Conservation (phyloP, 2,797 vertebrate genomes). For the Trachops cirrhosus region DNA sequence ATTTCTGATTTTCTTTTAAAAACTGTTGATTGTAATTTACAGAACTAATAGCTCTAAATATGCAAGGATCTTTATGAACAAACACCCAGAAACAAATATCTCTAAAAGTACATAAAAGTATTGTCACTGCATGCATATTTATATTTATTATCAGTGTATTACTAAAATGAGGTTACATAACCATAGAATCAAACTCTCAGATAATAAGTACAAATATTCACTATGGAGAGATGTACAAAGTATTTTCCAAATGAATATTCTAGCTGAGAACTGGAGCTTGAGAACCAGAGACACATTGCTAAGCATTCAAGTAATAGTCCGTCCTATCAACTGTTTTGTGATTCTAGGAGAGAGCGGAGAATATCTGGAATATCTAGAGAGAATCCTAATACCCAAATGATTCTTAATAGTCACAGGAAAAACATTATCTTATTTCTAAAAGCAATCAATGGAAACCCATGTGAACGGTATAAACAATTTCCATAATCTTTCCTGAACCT, state of each 20-base stretch:
- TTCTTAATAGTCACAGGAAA: slow-evolving; percentile 36
- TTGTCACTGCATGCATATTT: slow-evolving; percentile 3
- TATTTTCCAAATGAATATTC: slow-evolving; percentile 62
- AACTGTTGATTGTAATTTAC: background rate
- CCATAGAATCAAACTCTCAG: background rate
- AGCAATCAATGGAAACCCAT: slow-evolving; percentile 20
- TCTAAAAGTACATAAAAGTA: slow-evolving; percentile 28
- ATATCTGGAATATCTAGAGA: background rate
- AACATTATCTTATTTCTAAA: slow-evolving; percentile 30
- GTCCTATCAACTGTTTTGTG: background rate
- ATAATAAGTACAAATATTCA: slow-evolving; percentile 51
- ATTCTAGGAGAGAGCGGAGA: slow-evolving; percentile 11
- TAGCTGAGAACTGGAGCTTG: background rate
- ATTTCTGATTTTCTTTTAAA: slow-evolving; percentile 3
- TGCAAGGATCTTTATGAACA: background rate
- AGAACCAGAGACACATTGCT: slow-evolving; percentile 27
- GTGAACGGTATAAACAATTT: slow-evolving; percentile 52
- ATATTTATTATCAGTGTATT: slow-evolving; percentile 60
- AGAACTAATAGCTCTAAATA: slow-evolving; percentile 40
- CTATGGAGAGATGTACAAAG: background rate
- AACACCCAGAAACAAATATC: slow-evolving; percentile 39
- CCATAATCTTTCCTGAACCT: slow-evolving; percentile 37
- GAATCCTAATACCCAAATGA: slow-evolving; percentile 17
- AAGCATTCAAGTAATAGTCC: slow-evolving; percentile 39
- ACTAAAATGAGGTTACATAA: slow-evolving; percentile 58